These are phyloP conservation scores for Plotosus lineatus DNA, from an alignment of 2,113 vertebrate genomes.

Conservation along the genomic window DNA sequence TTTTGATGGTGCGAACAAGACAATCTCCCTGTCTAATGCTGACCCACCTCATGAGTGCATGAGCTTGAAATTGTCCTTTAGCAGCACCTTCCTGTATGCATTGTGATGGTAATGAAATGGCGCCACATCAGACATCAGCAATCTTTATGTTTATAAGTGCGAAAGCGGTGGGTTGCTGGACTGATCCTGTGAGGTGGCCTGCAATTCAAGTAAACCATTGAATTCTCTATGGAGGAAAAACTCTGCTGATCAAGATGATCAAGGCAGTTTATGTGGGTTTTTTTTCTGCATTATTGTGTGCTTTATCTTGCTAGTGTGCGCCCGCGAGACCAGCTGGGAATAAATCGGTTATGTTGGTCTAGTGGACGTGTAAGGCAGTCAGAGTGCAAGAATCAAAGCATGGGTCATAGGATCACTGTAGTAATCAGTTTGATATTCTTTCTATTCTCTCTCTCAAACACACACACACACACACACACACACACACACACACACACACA, in stretches of 20 bases:
- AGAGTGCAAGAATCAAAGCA: slow-evolving; percentile 69
- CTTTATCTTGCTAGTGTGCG: slow-evolving; percentile 20
- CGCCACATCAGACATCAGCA: neutral
- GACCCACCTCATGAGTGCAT: neutral
- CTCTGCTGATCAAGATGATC: slow-evolving; percentile 23
- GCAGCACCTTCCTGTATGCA: neutral
- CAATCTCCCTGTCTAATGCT: neutral
- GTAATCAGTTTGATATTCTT: slow-evolving; percentile 74
- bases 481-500: neutral
- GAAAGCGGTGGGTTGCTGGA: neutral
- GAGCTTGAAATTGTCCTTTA: neutral
- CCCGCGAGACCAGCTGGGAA: slow-evolving; percentile 5
- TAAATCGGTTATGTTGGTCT: slow-evolving; percentile 56
- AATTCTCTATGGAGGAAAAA: slow-evolving; percentile 19
- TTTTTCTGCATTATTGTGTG: neutral
- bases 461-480: neutral
- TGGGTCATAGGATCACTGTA: slow-evolving; percentile 70
- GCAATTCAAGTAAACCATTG: neutral
- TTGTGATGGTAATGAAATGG: slow-evolving; percentile 10
- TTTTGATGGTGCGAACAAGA: neutral
- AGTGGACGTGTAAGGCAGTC: slow-evolving; percentile 61
- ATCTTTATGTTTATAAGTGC: neutral
- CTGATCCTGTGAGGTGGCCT: slow-evolving; percentile 8
- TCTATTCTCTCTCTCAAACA: slow-evolving; percentile 48
- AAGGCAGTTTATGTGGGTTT: neutral